Base-by-base conservation (phyloP, 2,888 invertebrate genomes). In the Macaria notata region DNA sequence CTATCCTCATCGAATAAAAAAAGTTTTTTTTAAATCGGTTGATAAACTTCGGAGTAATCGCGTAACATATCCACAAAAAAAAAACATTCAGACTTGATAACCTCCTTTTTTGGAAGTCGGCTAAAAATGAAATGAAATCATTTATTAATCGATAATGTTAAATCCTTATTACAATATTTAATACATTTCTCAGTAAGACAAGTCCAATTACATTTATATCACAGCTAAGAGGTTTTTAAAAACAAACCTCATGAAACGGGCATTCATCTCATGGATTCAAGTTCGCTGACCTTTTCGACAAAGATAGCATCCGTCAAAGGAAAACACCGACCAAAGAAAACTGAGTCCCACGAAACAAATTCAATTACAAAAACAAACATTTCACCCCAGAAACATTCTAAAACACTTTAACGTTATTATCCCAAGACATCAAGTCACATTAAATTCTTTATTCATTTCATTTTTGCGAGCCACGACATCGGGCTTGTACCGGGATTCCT, bases 361-460 rank as follows among this genome's bases (percentile, higher is more conserved):
- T 78, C 73, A 83, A 85, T 86, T 79, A 72, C 66, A 73, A 77
- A 87, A 86, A 86, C 80, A 85, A 87, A 87, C 83, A 81, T 81
- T 82, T 76, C 75, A 66, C 73, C 70, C 68, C 71, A 73, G 77
- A 81, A 81, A 81, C 81, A 79, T 82, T 79, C 77, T 77, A 80
- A 84, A 86, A 81, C 80, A 83, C 82, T 86, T 82, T 86, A 86
- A 85, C 76, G 65, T 81, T 83, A 85, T 89, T 86, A 87, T 85
- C 81, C 79, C 68, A 72, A 83, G 78, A 85, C 88, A 88, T 88
- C 87, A 84, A 88, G 83, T 88, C 86, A 80, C 85, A 87, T 88
- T 88, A 87, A 86, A 86, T 85, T 86, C 81, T 79, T 88, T 84
- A 88, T 86, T 85, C 88, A 77, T 89, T 88, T 86, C 81, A 83